A percentile compares a stretch with the other conserved stretches of the same genome.
phyloP scores from a whole-genome alignment of 2,888 invertebrate genomes.

The Drosophila rubida region DNA sequence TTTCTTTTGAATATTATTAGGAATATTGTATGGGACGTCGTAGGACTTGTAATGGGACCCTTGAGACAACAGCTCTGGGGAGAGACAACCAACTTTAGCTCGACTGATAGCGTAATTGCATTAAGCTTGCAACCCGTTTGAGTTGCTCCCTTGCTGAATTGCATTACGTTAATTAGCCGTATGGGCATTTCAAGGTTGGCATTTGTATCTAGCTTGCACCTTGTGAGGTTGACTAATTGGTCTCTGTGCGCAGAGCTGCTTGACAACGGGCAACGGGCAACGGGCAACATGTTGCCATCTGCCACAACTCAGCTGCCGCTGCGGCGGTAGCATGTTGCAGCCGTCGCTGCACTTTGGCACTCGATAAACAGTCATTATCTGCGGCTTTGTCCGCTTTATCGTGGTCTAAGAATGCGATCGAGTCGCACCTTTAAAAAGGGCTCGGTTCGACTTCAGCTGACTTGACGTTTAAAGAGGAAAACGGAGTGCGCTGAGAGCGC shows the following conservation, averaged over 20 bases:
- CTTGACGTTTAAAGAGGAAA: conserved; percentile 17
- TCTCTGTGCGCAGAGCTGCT: conserved; percentile 6
- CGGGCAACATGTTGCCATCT: conserved; percentile 49
- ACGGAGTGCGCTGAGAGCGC: conserved; percentile 47
- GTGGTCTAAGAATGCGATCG: conserved; percentile 12
- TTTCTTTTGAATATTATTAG: too few relatives aligned
- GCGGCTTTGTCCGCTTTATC: conserved; percentile 45
- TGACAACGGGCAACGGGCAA: not conserved
- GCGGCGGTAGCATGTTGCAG: conserved; percentile 32
- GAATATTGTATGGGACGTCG: too few relatives aligned
- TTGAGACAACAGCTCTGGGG: too few relatives aligned
- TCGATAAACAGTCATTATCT: conserved; percentile 67
- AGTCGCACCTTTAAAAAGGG: conserved; percentile 61
- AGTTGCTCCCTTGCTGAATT: conserved; percentile 7
- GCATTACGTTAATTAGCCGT: conserved; percentile 53
- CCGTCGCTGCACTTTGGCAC: conserved; percentile 54
- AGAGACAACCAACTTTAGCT: not conserved
- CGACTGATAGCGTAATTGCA: conserved; percentile 44
- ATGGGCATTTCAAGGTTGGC: conserved; percentile 39
- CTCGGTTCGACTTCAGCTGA: conserved; percentile 4
- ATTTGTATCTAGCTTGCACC: conserved; percentile 57
- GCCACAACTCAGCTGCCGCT: conserved; percentile 23
- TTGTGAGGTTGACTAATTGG: conserved; percentile 64
- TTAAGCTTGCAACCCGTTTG: conserved; percentile 35
- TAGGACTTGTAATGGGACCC: too few relatives aligned